Base-by-base conservation (phyloP, 2,888 invertebrate genomes). In the Platerodrilus igneus region DNA sequence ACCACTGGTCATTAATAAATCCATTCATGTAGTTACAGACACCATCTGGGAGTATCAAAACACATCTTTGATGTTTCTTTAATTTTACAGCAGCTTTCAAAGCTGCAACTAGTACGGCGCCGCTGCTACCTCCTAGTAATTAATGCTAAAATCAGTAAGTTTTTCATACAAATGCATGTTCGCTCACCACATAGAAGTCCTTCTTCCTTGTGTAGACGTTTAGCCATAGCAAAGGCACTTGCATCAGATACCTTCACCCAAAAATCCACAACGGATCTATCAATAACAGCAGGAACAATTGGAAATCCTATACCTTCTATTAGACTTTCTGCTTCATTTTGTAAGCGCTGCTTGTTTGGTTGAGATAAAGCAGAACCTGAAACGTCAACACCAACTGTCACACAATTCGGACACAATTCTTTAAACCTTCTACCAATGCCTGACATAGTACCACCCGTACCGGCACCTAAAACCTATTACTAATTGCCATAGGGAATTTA, bases 11-110 rank as follows among this genome's bases (percentile, higher is more conserved):
- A 31, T 82, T 85, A 15, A 95, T 81, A 68, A 93, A 93, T 68
- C 96, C 96, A 7, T 95, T 92, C 86, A 99, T 87, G 68, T 99
- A 99, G 71, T 99, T 99, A 48, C 99, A 78, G 44, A 99, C 85
- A 48, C 90, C 89, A 68, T 99, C 99, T 0, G 97, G 93, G 27
- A 97, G 69, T 28, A 99, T 62, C 2, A 97, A 86, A 5, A 97
- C 95, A 60, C 93, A 83, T 19, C 77, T 74, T 69, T 96, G 88
- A 0, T 85, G 88, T 47, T 79, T 79, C 53, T 85, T 81, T 33
- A 99, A 69, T 5, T 77, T 72, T 55, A 79, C 82, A 0, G 87
- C 88, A 2, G 78, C 75, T 61, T 81, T 68, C 3, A 93, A 47
- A 1, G 92, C 91, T 27, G 77, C 85, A 57, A 73, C 73, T 74